Conservation (phyloP, 1,140 invertebrate species). For the Charaxes varanes region DNA sequence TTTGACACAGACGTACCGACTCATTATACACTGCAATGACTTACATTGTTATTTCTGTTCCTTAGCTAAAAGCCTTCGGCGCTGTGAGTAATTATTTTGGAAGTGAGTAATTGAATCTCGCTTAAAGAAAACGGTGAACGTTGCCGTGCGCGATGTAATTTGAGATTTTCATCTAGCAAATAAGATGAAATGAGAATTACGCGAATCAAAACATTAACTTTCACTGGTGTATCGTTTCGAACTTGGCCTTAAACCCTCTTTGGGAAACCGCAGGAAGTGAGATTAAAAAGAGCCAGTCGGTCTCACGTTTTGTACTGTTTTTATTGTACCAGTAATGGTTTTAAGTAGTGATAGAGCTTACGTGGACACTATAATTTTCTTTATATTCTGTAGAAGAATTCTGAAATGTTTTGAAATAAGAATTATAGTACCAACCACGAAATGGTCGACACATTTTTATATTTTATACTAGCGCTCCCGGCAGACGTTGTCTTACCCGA, state of each 20-base stretch:
- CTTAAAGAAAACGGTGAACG: constrained; percentile 53
- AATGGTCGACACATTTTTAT: no score
- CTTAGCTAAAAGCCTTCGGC: constrained; percentile 37
- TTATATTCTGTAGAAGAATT: background rate
- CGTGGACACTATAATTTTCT: constrained; percentile 17
- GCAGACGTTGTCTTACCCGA: no score
- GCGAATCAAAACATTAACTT: constrained; percentile 67
- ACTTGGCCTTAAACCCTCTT: constrained; percentile 62
- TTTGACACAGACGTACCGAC: constrained; percentile 18
- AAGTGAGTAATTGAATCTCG: constrained; percentile 60
- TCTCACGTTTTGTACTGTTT: constrained; percentile 15
- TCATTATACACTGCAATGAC: constrained; percentile 36
- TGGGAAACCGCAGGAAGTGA: constrained; percentile 58
- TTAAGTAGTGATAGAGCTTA: constrained; percentile 11
- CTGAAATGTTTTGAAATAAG: no score
- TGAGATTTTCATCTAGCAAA: constrained; percentile 63
- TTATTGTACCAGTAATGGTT: constrained; percentile 18
- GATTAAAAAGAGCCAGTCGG: constrained; percentile 12
- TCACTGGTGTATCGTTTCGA: constrained; percentile 48
- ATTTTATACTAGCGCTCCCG: no score
- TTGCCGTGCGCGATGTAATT: constrained; percentile 60
- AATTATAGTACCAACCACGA: no score
- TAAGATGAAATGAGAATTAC: constrained; percentile 60
- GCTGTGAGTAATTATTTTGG: constrained; percentile 42
- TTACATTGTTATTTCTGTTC: constrained; percentile 35